A percentile compares a stretch with the other conserved stretches of the same genome.
phyloP scores from a whole-genome alignment of 2,113 vertebrate species.

The Protobothrops flavoviridis region DNA sequence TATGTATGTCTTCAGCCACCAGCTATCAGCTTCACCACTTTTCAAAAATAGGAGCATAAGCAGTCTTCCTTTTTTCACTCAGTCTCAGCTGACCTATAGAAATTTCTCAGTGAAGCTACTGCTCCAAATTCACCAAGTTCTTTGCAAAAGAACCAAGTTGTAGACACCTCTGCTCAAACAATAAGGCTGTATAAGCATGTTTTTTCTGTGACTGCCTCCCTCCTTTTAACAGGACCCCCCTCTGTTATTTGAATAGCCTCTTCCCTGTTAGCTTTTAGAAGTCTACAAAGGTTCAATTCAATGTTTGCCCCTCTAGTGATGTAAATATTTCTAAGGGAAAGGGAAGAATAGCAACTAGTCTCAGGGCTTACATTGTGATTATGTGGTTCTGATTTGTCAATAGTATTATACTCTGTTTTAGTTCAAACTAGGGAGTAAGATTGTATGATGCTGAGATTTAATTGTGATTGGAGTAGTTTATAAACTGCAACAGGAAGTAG shows the following conservation, averaged over 20 bases:
- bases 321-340: neutral
- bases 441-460: neutral
- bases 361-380: neutral
- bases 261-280: neutral
- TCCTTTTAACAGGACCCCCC: neutral
- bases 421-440: neutral
- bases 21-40: neutral
- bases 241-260: neutral
- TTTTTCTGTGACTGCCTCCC: neutral
- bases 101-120: neutral
- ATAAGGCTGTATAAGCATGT: neutral
- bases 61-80: neutral
- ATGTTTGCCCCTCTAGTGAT: neutral
- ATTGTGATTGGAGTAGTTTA: neutral
- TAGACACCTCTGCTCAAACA: neutral
- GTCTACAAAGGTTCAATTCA: neutral
- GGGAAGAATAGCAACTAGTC: neutral
- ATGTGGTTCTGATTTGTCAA: neutral
- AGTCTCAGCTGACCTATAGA: neutral
- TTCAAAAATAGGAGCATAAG: neutral
- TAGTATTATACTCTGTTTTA: neutral
- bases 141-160: neutral
- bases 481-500: neutral
- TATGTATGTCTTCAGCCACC: neutral
- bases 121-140: neutral